Percentiles rank a stretch among this genome's conserved stretches.
phyloP scores from a whole-genome alignment of 2,113 vertebrate genomes.

The Cavia aperea region DNA sequence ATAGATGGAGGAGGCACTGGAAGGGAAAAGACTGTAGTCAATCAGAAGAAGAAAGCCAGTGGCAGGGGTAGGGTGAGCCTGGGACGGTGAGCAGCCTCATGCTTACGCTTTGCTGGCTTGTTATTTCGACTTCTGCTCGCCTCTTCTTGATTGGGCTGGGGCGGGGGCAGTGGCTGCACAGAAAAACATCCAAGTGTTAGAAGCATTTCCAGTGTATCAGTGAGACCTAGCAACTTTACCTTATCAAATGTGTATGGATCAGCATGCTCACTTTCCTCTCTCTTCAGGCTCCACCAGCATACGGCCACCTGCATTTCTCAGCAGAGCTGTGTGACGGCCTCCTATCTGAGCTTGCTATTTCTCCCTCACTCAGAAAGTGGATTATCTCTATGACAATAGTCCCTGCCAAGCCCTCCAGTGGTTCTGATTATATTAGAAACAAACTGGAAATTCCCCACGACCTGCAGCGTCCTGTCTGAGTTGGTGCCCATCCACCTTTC shows the following conservation, averaged over 20 bases:
- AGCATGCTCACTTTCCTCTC: background rate
- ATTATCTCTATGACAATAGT: background rate
- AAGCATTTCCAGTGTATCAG: background rate
- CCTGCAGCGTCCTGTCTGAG: background rate
- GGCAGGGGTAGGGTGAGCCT: too few relatives aligned
- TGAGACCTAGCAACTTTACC: background rate
- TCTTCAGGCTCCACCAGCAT: too few relatives aligned
- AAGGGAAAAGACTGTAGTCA: slow-evolving; percentile 17
- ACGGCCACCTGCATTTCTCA: background rate
- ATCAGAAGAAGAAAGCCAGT: background rate
- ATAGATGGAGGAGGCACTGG: slow-evolving; percentile 77
- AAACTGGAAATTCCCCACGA: background rate
- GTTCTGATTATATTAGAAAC: background rate
- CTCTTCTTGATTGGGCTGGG: slow-evolving; percentile 70
- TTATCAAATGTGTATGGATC: background rate
- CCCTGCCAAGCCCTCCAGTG: background rate
- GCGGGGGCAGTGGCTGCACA: slow-evolving; percentile 64
- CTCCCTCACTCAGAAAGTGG: background rate
- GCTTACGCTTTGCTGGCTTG: slow-evolving; percentile 75
- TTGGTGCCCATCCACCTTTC: background rate
- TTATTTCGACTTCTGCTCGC: slow-evolving; percentile 67
- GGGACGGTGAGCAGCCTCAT: background rate
- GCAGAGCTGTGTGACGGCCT: background rate
- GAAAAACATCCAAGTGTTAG: background rate
- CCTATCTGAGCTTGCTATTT: background rate